Evolutionary conservation across 2,888 invertebrate genomes (phyloP), one percentile per base, ranked within the genome.

Genomic region (Chorisops tibialis): DNA sequence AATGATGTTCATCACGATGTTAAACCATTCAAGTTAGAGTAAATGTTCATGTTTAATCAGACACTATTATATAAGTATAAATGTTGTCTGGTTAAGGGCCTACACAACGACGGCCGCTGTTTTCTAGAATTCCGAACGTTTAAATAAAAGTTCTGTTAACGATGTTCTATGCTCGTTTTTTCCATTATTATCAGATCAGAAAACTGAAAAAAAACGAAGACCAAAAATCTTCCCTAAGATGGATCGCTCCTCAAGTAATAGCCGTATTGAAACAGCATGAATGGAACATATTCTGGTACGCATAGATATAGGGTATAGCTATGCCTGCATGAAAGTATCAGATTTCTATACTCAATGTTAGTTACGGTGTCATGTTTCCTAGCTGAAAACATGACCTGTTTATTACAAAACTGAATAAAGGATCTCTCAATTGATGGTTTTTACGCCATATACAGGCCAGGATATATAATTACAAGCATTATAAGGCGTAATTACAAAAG

Each of bases 291-390:
- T n/a, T n/a, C n/a, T n/a, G n/a, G n/a, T n/a, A n/a, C n/a, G 43
- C 18, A 43, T 56, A 45, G 43, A 56, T 56, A 45, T 43, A 24
- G 43, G 5, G 12, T 5, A n/a, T 47, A 19, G 19, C 37, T 22
- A 16, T 41, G 30, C 56, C 56, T 43, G 56, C 56, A 56, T 56
- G 56, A 30, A 45, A 43, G 56, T 56, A 56, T 56, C 56, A 43
- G 56, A 56, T 56, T 56, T 56, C 56, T 16, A 30, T 45, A 56
- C 43, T 43, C 30, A 43, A 56, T 56, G 45, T 30, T 56, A 56
- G 56, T 56, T 56, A 56, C 56, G 56, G 56, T 56, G 43, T 56
- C 45, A 56, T 43, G 30, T 56, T 56, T 56, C 56, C 21, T 19
- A n/a, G 47, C 3, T n/a, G 22, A 47, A 47, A 47, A 30, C 56